Evolutionary conservation across 2,797 vertebrate species (phyloP).

Genomic region (Xiphophorus birchmanni): DNA sequence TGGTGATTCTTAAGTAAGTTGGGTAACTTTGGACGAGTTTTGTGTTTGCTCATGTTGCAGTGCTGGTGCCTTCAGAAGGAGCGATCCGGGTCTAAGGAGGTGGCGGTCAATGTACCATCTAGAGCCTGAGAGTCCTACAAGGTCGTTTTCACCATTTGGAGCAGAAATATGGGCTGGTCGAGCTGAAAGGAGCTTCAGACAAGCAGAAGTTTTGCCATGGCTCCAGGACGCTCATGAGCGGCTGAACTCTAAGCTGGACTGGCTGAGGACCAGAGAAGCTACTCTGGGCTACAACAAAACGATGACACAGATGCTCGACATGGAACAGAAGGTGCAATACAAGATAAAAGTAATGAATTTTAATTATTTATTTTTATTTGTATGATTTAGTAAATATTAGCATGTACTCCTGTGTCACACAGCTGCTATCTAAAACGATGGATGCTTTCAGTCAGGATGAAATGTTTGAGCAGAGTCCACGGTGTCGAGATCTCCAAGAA

Average conservation of each 20-base stretch:
- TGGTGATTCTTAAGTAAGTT: not conserved
- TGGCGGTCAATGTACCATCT: constrained; percentile 76
- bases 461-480: constrained; percentile 62
- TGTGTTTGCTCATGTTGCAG: constrained; percentile 49
- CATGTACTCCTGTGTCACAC: constrained; percentile 21
- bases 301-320: constrained; percentile 65
- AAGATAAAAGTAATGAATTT: not conserved
- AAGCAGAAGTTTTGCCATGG: constrained; percentile 48
- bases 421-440: constrained; percentile 71
- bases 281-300: constrained; percentile 60
- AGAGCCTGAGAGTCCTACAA: constrained; percentile 32
- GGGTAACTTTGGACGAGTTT: not conserved
- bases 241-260: constrained; percentile 64
- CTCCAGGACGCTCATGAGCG: constrained; percentile 59
- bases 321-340: constrained; percentile 74
- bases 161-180: constrained; percentile 49
- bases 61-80: constrained; percentile 49
- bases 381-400: not conserved
- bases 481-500: constrained; percentile 64
- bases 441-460: constrained; percentile 62
- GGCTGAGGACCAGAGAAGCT: constrained; percentile 60
- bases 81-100: constrained; percentile 57
- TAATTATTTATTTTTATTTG: not conserved
- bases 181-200: constrained; percentile 59
- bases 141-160: constrained; percentile 38